These are phyloP conservation scores for Ormyrus thymus DNA, from an alignment of 2,888 invertebrate species.

Conservation along the genomic window DNA sequence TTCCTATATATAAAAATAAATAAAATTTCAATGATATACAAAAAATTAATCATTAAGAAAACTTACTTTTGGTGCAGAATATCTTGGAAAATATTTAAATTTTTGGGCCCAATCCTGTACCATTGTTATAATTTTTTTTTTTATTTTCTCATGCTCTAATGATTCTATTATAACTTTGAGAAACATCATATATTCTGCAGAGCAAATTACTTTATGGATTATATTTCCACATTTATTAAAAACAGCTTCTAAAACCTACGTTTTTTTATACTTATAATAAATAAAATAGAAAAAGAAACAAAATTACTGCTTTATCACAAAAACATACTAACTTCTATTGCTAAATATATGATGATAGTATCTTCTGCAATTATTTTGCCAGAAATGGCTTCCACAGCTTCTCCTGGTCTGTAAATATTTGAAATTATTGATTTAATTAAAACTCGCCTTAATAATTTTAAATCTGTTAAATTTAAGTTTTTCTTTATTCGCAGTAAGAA, in stretches of 20 bases:
- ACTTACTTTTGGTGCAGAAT: conserved; percentile 13
- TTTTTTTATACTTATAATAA: too few species aligned
- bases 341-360: background rate
- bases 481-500: background rate
- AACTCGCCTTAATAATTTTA: background rate
- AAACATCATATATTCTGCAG: background rate
- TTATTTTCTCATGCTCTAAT: conserved; percentile 10
- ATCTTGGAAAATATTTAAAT: conserved; percentile 26
- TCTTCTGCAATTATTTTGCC: conserved; percentile 14
- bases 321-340: background rate
- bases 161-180: conserved; percentile 14
- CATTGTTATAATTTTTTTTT: conserved; percentile 15
- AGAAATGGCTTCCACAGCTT: conserved; percentile 16
- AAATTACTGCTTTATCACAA: background rate
- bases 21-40: background rate
- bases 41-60: background rate
- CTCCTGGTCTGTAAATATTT: conserved; percentile 9
- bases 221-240: conserved; percentile 35
- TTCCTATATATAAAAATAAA: conserved; percentile 6
- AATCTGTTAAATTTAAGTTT: background rate
- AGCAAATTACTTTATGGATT: conserved; percentile 23
- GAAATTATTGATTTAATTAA: background rate
- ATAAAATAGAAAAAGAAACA: background rate
- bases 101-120: conserved; percentile 6
- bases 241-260: conserved; percentile 28